Evolutionary conservation across 2,888 invertebrate species (phyloP).

Genomic region (Agriopis aurantiaria): DNA sequence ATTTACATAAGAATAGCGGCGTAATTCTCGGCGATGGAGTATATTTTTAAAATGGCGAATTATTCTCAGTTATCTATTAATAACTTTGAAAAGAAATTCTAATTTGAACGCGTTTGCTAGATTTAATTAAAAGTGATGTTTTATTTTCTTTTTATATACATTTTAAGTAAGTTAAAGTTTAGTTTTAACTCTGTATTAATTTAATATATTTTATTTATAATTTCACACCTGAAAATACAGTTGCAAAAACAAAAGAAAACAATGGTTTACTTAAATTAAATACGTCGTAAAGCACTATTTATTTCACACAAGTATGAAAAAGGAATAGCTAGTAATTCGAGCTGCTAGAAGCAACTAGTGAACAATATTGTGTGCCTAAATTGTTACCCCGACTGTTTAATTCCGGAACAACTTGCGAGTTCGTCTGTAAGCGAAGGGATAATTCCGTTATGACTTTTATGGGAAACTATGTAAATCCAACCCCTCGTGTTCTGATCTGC

Average conservation of each 20-base stretch:
- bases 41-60: constrained; percentile 30
- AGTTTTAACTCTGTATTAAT: no score
- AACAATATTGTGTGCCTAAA: neutral
- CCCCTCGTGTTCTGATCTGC: constrained; percentile 35
- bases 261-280: no score
- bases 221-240: no score
- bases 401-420: constrained; percentile 10
- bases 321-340: no score
- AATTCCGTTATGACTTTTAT: constrained; percentile 40
- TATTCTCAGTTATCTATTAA: constrained; percentile 30
- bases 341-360: neutral
- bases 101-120: neutral
- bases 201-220: no score
- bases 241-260: no score
- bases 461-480: constrained; percentile 40
- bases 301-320: no score
- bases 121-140: neutral
- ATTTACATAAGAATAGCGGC: constrained; percentile 41
- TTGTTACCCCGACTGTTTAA: neutral
- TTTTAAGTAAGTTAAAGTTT: neutral
- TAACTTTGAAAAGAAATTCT: constrained; percentile 12
- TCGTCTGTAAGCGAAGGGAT: constrained; percentile 33
- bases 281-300: no score
- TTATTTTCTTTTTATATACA: no score
- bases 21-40: constrained; percentile 30